Conservation (phyloP, 2,888 invertebrate genomes). For the Sphinx pinastri region DNA sequence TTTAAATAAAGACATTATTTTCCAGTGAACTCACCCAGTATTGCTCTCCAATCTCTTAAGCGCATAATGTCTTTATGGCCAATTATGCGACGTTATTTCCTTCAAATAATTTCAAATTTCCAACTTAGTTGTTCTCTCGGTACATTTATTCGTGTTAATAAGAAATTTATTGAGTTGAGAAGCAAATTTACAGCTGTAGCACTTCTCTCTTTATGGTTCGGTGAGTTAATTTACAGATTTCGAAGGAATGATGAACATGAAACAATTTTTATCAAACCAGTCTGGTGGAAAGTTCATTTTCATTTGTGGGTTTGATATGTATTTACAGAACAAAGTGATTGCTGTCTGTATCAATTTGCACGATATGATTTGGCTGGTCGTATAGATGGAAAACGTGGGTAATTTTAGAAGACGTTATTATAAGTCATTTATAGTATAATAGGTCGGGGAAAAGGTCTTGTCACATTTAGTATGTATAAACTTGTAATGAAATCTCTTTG, state of each 20-base stretch:
- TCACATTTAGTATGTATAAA: too few relatives aligned
- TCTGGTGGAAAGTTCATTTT: constrained; percentile 3
- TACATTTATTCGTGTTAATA: constrained; percentile 2
- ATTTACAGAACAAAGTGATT: constrained; percentile 26
- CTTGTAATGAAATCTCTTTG: too few relatives aligned
- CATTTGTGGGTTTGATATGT: background rate
- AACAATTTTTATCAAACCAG: constrained; percentile 11
- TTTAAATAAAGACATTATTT: background rate
- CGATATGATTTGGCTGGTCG: background rate
- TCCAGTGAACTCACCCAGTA: background rate
- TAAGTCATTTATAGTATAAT: background rate
- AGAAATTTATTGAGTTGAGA: constrained; percentile 10
- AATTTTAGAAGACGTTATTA: background rate
- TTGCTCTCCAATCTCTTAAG: background rate
- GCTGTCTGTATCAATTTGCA: background rate
- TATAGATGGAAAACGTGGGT: too few relatives aligned
- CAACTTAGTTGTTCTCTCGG: background rate
- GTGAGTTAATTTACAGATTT: constrained; percentile 28
- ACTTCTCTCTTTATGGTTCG: constrained; percentile 7
- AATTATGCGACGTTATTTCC: background rate
- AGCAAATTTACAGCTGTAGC: background rate
- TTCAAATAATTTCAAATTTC: background rate
- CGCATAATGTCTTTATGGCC: background rate
- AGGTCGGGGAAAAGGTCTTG: too few relatives aligned
- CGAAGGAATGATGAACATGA: constrained; percentile 38